Evolutionary conservation across 2,888 invertebrate genomes (phyloP).

Genomic region (Folsomia manolachei): DNA sequence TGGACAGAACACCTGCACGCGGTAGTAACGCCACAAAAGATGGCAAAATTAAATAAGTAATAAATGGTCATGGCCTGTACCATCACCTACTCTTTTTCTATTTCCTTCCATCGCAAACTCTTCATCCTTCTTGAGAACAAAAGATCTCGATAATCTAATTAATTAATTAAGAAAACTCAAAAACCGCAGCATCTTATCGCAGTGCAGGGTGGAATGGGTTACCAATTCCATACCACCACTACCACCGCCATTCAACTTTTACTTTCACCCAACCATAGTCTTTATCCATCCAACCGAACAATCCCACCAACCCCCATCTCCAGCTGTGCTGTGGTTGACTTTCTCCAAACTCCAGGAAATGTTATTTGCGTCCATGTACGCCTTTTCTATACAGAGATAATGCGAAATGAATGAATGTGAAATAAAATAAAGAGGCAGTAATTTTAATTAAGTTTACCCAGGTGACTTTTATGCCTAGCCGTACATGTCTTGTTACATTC

Average conservation of each 20-base stretch:
- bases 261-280: no score
- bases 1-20: background rate
- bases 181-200: background rate
- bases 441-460: background rate
- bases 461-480: background rate
- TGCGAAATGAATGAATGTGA: no score
- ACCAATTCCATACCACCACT: background rate
- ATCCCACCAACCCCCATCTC: background rate
- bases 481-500: background rate
- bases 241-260: no score
- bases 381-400: background rate
- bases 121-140: background rate
- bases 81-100: no score
- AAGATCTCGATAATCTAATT: background rate
- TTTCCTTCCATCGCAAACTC: no score
- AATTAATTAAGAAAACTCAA: background rate
- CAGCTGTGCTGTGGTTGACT: background rate
- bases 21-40: background rate
- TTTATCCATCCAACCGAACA: background rate
- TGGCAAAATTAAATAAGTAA: background rate
- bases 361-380: background rate
- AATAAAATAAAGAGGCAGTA: background rate
- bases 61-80: no score
- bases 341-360: no score
- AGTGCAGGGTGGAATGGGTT: background rate